Percentiles rank a stretch among this genome's conserved stretches.
Evolutionary conservation across 2,888 invertebrate genomes (phyloP).

Genomic region (Saturnia pavonia): DNA sequence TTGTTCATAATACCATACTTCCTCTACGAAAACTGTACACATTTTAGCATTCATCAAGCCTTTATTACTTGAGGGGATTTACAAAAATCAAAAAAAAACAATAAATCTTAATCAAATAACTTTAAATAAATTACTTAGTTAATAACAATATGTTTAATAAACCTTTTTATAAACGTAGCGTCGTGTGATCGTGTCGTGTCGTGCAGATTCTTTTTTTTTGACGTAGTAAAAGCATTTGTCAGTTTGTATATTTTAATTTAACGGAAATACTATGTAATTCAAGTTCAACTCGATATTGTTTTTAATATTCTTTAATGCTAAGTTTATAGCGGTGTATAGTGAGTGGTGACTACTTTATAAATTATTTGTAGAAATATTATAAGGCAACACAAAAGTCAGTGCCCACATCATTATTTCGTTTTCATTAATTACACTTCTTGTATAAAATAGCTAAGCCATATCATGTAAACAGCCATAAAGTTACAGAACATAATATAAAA

Average conservation of each 20-base stretch:
- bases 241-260: no score
- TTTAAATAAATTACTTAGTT: neutral
- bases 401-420: neutral
- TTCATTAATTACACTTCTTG: neutral
- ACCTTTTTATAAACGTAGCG: no score
- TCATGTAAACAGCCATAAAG: neutral
- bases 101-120: neutral
- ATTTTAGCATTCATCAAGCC: neutral
- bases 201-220: no score
- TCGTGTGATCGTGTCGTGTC: no score
- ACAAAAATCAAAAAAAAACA: neutral
- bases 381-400: neutral
- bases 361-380: neutral
- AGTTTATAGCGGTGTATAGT: no score
- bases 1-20: constrained; percentile 54
- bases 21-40: constrained; percentile 45
- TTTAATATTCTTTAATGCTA: neutral
- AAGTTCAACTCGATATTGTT: neutral
- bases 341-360: neutral
- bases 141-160: neutral
- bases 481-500: neutral
- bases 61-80: neutral
- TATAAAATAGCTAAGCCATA: neutral
- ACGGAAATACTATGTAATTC: neutral
- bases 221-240: no score